Evolutionary conservation across 1,140 invertebrate species (phyloP), one percentile per base, ranked within the genome.

Genomic region (Gryon sp.): DNA sequence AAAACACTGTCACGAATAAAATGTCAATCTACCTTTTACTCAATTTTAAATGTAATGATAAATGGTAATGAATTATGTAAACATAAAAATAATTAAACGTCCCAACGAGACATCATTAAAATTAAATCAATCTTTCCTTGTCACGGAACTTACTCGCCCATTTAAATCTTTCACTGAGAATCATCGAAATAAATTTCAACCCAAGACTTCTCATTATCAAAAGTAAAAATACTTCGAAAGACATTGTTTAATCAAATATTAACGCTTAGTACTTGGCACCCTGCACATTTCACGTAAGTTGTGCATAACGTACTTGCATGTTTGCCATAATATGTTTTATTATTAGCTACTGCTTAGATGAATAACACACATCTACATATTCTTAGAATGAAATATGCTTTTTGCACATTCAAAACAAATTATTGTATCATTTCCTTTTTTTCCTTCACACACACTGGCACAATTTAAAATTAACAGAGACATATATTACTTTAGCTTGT

Each of bases 401-500:
- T 68, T 48, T 24, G 46, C 19, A 32, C 48, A 11, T 18, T 41
- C 9, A 28, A 12, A 9, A 9, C 12, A 36, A 22, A 40, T 20
- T 18, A 19, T 55, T 57, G 4, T 0, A n/a, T n/a, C n/a, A n/a
- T n/a, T n/a, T n/a, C n/a, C n/a, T n/a, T n/a, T n/a, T n/a, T n/a
- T n/a, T 69, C 18, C 1, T 16, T 45, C 20, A 14, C n/a, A 36
- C 57, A 46, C 18, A 20, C 19, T 32, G 2, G 45, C 46, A 69
- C 41, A 50, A 76, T 75, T 76, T 69, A 76, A 69, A 76, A 76
- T 69, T 69, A 76, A 76, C 73, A 76, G 73, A 63, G 73, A 69
- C 63, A 41, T 41, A 26, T 52, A 28, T n/a, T n/a, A n/a, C n/a
- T 34, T 26, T 30, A 20, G 34, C 7, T 32, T 32, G 18, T n/a